These are phyloP conservation scores for Drosophila funebris DNA, from an alignment of 1,140 invertebrate genomes.

Conservation along the genomic window DNA sequence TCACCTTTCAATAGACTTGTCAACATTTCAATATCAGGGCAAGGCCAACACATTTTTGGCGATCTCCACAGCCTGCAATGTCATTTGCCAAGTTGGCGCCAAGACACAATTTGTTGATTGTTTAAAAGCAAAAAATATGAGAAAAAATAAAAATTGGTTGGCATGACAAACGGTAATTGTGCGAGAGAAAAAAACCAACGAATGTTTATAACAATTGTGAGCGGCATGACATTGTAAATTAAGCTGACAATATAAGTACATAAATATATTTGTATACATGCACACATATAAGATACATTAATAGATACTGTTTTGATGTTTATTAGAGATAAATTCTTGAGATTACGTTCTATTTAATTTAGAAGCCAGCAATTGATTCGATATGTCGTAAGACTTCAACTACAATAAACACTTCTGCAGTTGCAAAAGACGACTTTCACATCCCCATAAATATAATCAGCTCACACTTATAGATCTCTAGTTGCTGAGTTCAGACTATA, in stretches of 20 bases:
- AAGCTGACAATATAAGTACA: slow-evolving; percentile 4
- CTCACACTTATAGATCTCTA: neutral
- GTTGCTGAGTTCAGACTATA: neutral
- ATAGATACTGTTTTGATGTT: neutral
- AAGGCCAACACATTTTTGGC: slow-evolving; percentile 49
- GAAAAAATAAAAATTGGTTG: slow-evolving; percentile 19
- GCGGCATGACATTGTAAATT: slow-evolving; percentile 39
- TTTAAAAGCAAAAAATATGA: neutral
- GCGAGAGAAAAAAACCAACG: slow-evolving; percentile 33
- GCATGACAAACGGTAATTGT: slow-evolving; percentile 63
- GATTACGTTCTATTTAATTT: neutral
- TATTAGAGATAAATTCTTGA: neutral
- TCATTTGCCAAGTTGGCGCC: slow-evolving; percentile 55
- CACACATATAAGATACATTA: neutral
- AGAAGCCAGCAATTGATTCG: no score
- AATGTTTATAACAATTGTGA: slow-evolving; percentile 29
- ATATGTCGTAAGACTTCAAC: neutral
- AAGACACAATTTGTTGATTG: slow-evolving; percentile 39
- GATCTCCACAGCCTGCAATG: slow-evolving; percentile 25
- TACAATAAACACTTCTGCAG: neutral
- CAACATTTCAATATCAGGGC: slow-evolving; percentile 32
- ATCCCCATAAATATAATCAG: neutral
- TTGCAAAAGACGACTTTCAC: no score
- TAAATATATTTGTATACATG: neutral
- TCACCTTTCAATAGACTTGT: slow-evolving; percentile 39